These are phyloP conservation scores for Dryomyza anilis DNA, from an alignment of 2,888 invertebrate genomes.

Conservation along the genomic window DNA sequence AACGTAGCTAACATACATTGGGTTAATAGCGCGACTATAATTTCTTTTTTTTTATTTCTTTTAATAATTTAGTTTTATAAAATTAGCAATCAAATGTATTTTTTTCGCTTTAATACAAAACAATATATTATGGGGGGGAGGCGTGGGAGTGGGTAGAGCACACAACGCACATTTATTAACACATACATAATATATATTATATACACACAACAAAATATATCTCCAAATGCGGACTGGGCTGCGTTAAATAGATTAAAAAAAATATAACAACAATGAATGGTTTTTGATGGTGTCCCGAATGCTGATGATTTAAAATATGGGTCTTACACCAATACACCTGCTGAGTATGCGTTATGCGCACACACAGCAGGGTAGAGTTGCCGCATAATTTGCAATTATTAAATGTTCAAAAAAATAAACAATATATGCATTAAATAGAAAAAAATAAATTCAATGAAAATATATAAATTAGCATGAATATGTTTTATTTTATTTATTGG, in stretches of 20 bases:
- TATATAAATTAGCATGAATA: no score
- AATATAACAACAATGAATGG: constrained; percentile 46
- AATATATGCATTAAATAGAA: constrained; percentile 9
- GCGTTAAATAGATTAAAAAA: constrained; percentile 35
- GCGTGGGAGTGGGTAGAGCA: no score
- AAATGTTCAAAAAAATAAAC: neutral
- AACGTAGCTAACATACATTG: neutral
- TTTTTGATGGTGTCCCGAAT: constrained; percentile 54
- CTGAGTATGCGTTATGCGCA: neutral
- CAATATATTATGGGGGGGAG: no score
- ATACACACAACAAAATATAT: no score
- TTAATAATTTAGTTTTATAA: no score
- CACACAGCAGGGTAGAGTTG: constrained; percentile 4
- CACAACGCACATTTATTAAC: constrained; percentile 42
- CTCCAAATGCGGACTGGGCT: constrained; percentile 23
- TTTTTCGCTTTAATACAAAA: no score
- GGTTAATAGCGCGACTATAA: no score
- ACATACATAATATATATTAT: constrained; percentile 24
- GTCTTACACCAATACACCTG: neutral
- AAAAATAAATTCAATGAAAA: constrained; percentile 14
- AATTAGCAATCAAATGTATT: no score
- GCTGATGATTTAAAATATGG: constrained; percentile 32
- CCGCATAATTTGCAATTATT: constrained; percentile 5
- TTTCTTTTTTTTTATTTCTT: no score
- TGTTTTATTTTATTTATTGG: no score